A percentile compares a stretch with the other conserved stretches of the same genome.
These are phyloP conservation scores for Watsonalla binaria DNA, from an alignment of 2,888 invertebrate genomes.

Conservation along the genomic window DNA sequence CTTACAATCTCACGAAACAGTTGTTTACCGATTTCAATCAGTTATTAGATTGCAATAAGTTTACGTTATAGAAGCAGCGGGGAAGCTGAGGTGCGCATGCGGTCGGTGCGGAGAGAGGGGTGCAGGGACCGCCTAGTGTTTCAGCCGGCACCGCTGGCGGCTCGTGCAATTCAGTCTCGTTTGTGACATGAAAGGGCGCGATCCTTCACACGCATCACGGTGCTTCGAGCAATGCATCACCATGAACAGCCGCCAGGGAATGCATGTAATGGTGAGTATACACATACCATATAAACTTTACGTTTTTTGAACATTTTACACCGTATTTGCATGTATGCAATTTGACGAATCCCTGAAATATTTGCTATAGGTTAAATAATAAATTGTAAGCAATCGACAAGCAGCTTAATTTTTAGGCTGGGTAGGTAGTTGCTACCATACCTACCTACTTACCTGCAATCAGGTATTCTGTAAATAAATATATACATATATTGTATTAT, in stretches of 20 bases:
- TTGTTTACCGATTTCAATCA: too few species aligned
- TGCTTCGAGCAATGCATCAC: constrained; percentile 84
- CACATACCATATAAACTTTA: constrained; percentile 10
- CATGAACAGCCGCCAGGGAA: constrained; percentile 82
- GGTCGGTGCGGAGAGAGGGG: constrained; percentile 30
- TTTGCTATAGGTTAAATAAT: too few species aligned
- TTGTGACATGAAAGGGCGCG: constrained; percentile 80
- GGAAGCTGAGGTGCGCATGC: constrained; percentile 44
- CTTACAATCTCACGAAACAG: too few species aligned
- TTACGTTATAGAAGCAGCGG: background rate
- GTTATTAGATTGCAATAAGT: background rate
- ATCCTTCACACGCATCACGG: constrained; percentile 75
- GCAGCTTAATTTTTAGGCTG: too few species aligned
- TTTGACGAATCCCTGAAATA: too few species aligned
- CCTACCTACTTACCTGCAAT: too few species aligned
- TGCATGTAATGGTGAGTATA: constrained; percentile 73
- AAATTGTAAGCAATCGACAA: too few species aligned
- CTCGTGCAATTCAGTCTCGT: constrained; percentile 67
- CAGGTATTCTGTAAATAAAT: too few species aligned
- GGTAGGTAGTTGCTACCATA: too few species aligned
- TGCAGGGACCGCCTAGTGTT: constrained; percentile 24
- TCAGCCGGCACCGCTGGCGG: constrained; percentile 57
- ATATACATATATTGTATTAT: too few species aligned
- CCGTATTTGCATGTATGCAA: too few species aligned
- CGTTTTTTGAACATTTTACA: background rate